phyloP scores from a whole-genome alignment of 1,140 invertebrate genomes.

The Macrobrachium rosenbergii region DNA sequence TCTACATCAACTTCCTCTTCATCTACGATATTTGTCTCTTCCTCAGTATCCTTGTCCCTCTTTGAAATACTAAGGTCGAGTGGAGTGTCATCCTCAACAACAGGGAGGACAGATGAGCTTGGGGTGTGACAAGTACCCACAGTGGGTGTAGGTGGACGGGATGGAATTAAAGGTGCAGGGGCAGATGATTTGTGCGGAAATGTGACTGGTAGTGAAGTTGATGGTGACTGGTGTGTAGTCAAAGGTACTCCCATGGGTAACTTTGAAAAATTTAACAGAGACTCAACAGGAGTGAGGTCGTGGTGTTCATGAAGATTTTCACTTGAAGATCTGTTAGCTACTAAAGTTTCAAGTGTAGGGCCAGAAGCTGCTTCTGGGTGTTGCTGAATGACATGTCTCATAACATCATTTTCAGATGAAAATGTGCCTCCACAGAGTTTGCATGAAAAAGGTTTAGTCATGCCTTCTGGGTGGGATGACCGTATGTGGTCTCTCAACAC shows the following conservation, averaged over 20 bases:
- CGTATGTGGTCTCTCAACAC: constrained; percentile 66
- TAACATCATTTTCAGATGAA: constrained; percentile 59
- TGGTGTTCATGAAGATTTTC: constrained; percentile 56
- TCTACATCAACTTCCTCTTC: constrained; percentile 52
- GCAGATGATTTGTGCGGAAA: constrained; percentile 27
- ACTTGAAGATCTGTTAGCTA: constrained; percentile 24
- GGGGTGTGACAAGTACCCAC: constrained; percentile 13
- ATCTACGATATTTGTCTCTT: constrained; percentile 10
- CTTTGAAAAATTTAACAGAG: constrained; percentile 64
- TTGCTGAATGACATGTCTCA: constrained; percentile 61
- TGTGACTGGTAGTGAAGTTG: constrained; percentile 22
- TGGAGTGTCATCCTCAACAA: constrained; percentile 54
- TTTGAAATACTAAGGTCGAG: constrained; percentile 66
- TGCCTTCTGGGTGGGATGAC: constrained; percentile 65
- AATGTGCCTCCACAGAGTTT: constrained; percentile 60
- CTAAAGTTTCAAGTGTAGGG: constrained; percentile 50
- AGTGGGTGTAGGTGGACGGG: constrained; percentile 39
- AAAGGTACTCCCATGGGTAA: constrained; percentile 54
- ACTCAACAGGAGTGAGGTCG: constrained; percentile 66
- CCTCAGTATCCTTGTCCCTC: constrained; percentile 41
- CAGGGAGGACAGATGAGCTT: not conserved
- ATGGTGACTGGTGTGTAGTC: constrained; percentile 39
- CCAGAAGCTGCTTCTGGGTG: constrained; percentile 61
- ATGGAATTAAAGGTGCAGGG: constrained; percentile 24
- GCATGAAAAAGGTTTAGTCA: constrained; percentile 65